Conservation (phyloP, 1,140 invertebrate species). For the Aplysia californica region DNA sequence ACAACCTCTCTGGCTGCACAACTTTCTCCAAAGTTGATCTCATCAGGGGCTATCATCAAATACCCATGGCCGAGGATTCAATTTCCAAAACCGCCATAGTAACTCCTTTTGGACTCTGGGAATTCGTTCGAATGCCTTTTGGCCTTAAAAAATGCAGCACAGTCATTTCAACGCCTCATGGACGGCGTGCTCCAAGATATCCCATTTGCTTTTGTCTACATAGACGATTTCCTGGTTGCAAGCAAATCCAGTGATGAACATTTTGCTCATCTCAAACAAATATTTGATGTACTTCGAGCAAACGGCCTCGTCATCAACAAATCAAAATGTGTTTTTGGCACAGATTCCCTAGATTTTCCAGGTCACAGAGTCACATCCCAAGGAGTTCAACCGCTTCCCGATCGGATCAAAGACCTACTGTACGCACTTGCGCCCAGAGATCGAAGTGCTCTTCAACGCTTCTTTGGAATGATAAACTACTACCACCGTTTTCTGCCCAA, state of each 20-base stretch:
- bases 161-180: slow-evolving; percentile 32
- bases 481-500: slow-evolving; percentile 19
- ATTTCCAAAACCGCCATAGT: too few species aligned
- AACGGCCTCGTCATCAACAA: too few species aligned
- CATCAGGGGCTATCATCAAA: slow-evolving; percentile 6
- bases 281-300: too few species aligned
- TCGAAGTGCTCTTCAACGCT: slow-evolving; percentile 4
- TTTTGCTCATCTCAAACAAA: too few species aligned
- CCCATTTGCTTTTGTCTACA: slow-evolving; percentile 24
- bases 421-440: slow-evolving; percentile 1
- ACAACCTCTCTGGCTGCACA: not conserved
- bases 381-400: not conserved
- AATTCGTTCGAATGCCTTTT: slow-evolving; percentile 26
- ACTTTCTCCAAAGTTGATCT: slow-evolving; percentile 11
- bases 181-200: slow-evolving; percentile 27
- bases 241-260: slow-evolving; percentile 23
- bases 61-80: too few species aligned
- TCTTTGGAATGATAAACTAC: slow-evolving; percentile 29
- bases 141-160: slow-evolving; percentile 35
- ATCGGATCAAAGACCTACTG: not conserved
- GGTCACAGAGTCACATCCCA: not conserved
- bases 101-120: not conserved
- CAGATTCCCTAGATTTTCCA: too few species aligned
- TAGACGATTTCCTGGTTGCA: slow-evolving; percentile 34
- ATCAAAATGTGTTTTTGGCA: too few species aligned